A percentile compares a stretch with the other conserved stretches of the same genome.
These are phyloP conservation scores for Darevskia nairensis DNA, from an alignment of 2,797 vertebrate species.

Conservation along the genomic window DNA sequence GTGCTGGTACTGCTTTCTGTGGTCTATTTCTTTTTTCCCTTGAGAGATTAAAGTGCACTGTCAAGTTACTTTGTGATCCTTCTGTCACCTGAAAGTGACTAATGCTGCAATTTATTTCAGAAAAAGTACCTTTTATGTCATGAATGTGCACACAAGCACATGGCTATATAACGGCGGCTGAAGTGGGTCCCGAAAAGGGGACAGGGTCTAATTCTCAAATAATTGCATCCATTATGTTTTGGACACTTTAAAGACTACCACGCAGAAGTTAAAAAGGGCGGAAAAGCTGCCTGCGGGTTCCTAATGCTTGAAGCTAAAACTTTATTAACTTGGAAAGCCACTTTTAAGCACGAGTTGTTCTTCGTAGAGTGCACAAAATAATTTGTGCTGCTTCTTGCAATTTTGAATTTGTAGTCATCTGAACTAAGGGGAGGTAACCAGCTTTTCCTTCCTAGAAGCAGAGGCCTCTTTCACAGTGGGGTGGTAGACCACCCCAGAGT, in stretches of 20 bases:
- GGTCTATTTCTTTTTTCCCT: neutral
- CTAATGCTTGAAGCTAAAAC: neutral
- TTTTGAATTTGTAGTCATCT: neutral
- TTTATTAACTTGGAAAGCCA: neutral
- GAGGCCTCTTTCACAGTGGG: no score
- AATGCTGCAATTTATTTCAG: neutral
- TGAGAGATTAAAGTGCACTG: neutral
- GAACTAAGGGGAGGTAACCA: neutral
- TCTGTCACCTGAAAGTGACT: neutral
- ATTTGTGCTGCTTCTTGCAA: neutral
- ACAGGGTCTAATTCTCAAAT: neutral
- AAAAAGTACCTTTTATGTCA: neutral
- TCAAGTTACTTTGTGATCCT: neutral
- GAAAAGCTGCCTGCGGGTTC: neutral
- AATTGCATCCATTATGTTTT: neutral
- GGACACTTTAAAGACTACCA: neutral
- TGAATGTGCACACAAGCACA: neutral
- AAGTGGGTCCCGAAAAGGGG: neutral
- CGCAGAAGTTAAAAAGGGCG: neutral
- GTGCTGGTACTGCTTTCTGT: neutral
- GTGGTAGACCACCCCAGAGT: neutral
- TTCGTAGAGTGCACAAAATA: neutral
- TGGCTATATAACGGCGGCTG: neutral
- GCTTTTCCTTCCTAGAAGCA: neutral
- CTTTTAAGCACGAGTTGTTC: neutral